Base-by-base conservation (phyloP, 2,113 vertebrate species). In the Anas platyrhynchos region DNA sequence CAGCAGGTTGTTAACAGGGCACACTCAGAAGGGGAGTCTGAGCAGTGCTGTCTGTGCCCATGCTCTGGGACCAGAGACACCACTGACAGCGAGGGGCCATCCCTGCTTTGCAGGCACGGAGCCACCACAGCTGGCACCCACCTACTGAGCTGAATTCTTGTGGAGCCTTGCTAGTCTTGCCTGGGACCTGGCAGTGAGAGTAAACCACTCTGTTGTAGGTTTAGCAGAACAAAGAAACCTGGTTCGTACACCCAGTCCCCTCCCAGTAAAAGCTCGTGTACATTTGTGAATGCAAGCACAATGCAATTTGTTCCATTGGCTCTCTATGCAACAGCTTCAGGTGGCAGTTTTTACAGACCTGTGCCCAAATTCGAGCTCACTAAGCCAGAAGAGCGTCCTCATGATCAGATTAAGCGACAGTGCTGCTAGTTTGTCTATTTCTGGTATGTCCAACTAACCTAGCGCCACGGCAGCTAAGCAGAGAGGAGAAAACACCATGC, bases 391-490 rank as follows among this genome's bases (percentile, higher is more conserved):
- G n/a, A 71, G n/a, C 6, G 15, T 71, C 61, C 72, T 78, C 56
- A 38, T 8, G 31, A 71, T 48, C 55, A 75, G 68, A 18, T 69
- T 12, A 50, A 6, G 32, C 14, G 44, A 71, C 83, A 91, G 62
- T 48, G 48, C 58, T n/a, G 43, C 48, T 83, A 31, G 34, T 74
- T 59, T 84, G 43, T 91, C 61, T 88, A 29, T 94, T 95, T 94
- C 32, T 81, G 92, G 76, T 68, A 61, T 41, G 72, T 81, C 90
- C 94, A 94, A 83, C 79, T 38, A 88, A 88, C 82, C 85, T 65
- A 71, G 93, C 72, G 52, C 90, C 90, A 72, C 72, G 78, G 89
- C 79, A 96, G 93, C 91, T 96, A 81, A 86, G 83, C 71, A 90
- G 86, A 88, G 65, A 82, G 68, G 65, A 87, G 90, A 88, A 88